Evolutionary conservation across 1,140 invertebrate genomes (phyloP).

Genomic region (Venustaconcha ellipsiformis): DNA sequence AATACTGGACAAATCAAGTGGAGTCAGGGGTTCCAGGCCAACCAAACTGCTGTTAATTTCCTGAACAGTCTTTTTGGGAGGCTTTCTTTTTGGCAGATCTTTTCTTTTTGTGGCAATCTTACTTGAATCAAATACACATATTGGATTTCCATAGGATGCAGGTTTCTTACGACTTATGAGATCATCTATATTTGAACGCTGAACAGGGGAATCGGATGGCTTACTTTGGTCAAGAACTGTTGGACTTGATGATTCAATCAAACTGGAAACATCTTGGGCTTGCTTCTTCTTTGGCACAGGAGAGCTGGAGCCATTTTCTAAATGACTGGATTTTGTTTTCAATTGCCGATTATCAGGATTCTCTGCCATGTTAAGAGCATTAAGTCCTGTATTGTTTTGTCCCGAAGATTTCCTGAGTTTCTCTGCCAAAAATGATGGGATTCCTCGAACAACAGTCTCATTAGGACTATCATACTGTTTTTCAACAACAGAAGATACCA

Average conservation of each 20-base stretch:
- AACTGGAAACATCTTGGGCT: constrained; percentile 11
- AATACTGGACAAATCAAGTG: constrained; percentile 47
- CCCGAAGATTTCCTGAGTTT: constrained; percentile 9
- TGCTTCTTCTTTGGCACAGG: constrained; percentile 39
- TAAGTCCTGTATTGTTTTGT: constrained; percentile 14
- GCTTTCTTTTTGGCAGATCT: constrained; percentile 29
- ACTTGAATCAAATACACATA: constrained; percentile 41
- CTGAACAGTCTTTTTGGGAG: constrained; percentile 25
- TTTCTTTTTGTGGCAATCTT: constrained; percentile 33
- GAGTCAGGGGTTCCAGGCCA: constrained; percentile 25
- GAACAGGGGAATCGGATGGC: constrained; percentile 11
- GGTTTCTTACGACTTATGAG: constrained; percentile 28
- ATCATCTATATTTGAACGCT: constrained; percentile 36
- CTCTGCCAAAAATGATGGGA: constrained; percentile 27
- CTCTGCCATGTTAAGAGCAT: background rate
- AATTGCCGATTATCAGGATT: constrained; percentile 4
- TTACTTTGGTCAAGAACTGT: background rate
- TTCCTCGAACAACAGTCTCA: constrained; percentile 14
- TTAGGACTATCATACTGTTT: background rate
- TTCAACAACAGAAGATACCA: background rate
- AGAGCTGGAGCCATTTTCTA: constrained; percentile 33
- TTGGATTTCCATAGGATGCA: constrained; percentile 18
- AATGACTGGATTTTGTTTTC: constrained; percentile 25
- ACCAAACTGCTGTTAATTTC: constrained; percentile 36
- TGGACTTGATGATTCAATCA: constrained; percentile 12